These are phyloP conservation scores for Melanitta fusca DNA, from an alignment of 2,797 vertebrate species.

Conservation along the genomic window DNA sequence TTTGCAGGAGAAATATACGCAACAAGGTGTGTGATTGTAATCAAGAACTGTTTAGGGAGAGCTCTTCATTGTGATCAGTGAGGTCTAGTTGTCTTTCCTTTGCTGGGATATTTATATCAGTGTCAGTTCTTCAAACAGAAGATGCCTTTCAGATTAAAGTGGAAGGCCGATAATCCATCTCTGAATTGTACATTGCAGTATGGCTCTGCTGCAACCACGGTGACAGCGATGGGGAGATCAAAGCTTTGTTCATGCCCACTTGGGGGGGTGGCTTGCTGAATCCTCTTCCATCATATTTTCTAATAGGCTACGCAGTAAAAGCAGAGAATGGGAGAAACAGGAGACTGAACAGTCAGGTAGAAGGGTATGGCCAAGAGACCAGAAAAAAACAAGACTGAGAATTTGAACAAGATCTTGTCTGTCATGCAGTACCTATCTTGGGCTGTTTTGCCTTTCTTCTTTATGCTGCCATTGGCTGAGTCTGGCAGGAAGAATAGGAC, in stretches of 20 bases:
- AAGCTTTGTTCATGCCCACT: not conserved
- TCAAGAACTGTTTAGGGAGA: not conserved
- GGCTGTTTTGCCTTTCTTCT: not conserved
- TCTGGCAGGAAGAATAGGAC: not conserved
- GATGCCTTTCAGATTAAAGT: not conserved
- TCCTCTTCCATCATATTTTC: not conserved
- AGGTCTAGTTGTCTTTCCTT: not conserved
- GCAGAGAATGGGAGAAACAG: not conserved
- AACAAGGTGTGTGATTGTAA: not conserved
- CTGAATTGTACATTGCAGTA: not conserved
- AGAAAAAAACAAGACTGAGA: not conserved
- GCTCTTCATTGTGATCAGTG: not conserved
- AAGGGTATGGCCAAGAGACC: not conserved
- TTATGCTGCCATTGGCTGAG: not conserved
- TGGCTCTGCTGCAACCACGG: not conserved
- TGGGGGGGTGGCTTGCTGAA: not conserved
- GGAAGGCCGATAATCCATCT: not conserved
- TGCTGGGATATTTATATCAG: not conserved
- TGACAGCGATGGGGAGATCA: not conserved
- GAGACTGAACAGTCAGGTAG: not conserved
- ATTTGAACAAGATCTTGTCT: not conserved
- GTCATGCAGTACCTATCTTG: not conserved
- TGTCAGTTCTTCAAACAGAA: not conserved
- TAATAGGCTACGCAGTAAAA: not conserved
- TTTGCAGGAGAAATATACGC: not conserved